phyloP scores from a whole-genome alignment of 2,113 vertebrate genomes.

The Anoura caudifer region DNA sequence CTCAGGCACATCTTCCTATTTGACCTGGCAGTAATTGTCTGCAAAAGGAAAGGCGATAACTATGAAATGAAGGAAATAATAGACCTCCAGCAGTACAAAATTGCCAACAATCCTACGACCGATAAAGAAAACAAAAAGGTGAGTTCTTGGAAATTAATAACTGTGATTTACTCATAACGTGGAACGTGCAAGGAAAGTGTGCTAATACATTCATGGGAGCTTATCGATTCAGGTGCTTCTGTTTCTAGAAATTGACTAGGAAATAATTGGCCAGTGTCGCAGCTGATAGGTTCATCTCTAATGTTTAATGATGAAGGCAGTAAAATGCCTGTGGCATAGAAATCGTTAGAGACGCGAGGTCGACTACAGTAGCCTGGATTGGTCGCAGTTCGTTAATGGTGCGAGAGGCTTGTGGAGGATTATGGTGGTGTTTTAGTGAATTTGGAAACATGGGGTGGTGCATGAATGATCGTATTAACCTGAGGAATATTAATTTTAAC shows the following conservation, averaged over 20 bases:
- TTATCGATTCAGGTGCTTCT: background rate
- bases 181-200: background rate
- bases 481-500: constrained; percentile 64
- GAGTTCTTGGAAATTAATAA: background rate
- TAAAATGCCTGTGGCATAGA: background rate
- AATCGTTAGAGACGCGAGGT: too few relatives aligned
- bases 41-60: constrained; percentile 95
- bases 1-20: constrained; percentile 97
- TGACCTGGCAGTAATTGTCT: constrained; percentile 94
- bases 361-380: background rate
- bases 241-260: background rate
- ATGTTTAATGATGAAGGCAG: background rate
- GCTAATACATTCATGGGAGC: background rate
- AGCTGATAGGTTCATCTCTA: background rate
- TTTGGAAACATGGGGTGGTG: background rate
- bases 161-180: background rate
- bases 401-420: background rate
- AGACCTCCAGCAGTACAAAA: constrained; percentile 96
- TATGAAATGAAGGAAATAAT: constrained; percentile 99
- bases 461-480: constrained; percentile 27
- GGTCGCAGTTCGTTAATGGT: background rate
- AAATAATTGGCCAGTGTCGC: background rate
- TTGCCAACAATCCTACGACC: constrained; percentile 95
- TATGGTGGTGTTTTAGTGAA: background rate
- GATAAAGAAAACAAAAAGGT: constrained; percentile 99